phyloP scores from a whole-genome alignment of 2,888 invertebrate species.

The Mechanitis messenoides region DNA sequence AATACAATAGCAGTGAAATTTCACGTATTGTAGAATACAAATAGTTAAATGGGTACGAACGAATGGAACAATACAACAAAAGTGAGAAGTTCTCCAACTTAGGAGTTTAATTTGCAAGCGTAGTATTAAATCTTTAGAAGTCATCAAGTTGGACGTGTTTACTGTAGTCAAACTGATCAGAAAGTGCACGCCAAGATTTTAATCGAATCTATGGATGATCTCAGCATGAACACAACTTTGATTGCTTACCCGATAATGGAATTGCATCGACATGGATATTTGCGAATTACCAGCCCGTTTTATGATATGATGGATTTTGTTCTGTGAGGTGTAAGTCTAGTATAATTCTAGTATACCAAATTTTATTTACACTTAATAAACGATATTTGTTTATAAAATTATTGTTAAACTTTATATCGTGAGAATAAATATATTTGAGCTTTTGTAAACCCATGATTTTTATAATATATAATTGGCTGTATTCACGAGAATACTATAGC shows the following conservation, averaged over 20 bases:
- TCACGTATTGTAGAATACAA: too few relatives aligned
- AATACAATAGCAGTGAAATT: too few relatives aligned
- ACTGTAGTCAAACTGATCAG: constrained; percentile 23
- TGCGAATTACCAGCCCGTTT: background rate
- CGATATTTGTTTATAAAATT: too few relatives aligned
- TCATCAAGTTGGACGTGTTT: constrained; percentile 3
- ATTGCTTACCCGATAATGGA: constrained; percentile 40
- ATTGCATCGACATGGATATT: constrained; percentile 29
- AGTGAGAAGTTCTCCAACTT: background rate
- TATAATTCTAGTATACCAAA: too few relatives aligned
- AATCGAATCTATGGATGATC: constrained; percentile 34
- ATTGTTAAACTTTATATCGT: too few relatives aligned
- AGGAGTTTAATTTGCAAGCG: background rate
- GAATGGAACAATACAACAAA: background rate
- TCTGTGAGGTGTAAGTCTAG: background rate
- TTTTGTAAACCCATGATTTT: too few relatives aligned
- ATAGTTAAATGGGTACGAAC: too few relatives aligned
- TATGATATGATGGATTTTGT: background rate
- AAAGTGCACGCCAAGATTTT: constrained; percentile 37
- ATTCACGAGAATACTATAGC: too few relatives aligned
- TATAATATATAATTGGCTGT: too few relatives aligned
- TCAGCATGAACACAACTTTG: constrained; percentile 34
- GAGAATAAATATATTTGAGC: too few relatives aligned
- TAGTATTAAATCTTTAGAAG: constrained; percentile 4
- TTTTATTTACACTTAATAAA: too few relatives aligned